Base-by-base conservation (phyloP, 2,888 invertebrate genomes). In the Colostygia pectinataria region DNA sequence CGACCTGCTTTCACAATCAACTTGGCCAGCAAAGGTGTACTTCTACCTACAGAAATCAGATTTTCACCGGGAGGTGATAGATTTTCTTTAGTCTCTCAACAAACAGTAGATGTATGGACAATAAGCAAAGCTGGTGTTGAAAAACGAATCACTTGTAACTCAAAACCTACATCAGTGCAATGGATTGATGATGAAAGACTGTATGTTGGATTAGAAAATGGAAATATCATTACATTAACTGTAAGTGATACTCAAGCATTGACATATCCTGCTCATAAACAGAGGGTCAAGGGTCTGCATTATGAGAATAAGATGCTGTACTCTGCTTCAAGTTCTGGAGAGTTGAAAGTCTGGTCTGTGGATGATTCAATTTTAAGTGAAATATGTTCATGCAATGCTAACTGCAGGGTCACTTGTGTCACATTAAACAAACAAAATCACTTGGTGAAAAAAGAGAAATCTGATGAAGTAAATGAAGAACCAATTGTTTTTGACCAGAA, bases 1-100 rank as follows among this genome's bases (percentile, higher is more conserved):
- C 92, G 97, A 52, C 94, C 94, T 63, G 98, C 98, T 0, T 98
- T 96, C 77, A 94, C 95, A 0, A 96, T 95, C n/a, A 97, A 98
- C 78, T 87, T 98, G 23, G 93, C 93, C 55, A 94, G 92, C 68
- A 94, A 94, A 83, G 91, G 91, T 53, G 86, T 91, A 36, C 78
- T 84, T 31, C 63, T 83, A 68, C 81, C 88, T 32, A 80, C 87
- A 65, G 92, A 92, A 62, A 75, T 93, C 0, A 82, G 82, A 41
- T 98, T 97, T 94, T 95, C 95, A 37, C 94, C 95, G 2, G 91
- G 92, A 63, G 98, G 97, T 12, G 91, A 93, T 27, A 91, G 92
- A 66, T 98, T 98, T 80, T 92, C 95, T 2, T 77, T 98, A 39
- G 92, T 93, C 14, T 94, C 95, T 28, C 93, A 94, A 43, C 93